Evolutionary conservation across 2,797 vertebrate genomes (phyloP).

Genomic region (Luscinia megarhynchos): DNA sequence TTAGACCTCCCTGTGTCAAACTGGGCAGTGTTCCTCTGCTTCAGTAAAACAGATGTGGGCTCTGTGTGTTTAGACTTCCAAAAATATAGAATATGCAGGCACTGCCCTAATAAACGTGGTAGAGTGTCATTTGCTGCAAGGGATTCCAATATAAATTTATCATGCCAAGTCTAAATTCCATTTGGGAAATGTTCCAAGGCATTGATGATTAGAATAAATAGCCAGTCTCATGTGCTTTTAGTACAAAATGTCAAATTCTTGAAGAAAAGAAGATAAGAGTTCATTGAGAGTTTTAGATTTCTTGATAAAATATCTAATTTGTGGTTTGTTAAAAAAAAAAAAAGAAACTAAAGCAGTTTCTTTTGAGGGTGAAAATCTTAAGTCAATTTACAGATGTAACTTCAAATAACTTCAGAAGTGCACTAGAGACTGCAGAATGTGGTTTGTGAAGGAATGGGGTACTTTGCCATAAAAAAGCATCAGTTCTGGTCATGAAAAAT

Average conservation of each 20-base stretch:
- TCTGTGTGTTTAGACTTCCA: not conserved
- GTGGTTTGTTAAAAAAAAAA: not conserved
- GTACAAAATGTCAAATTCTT: not conserved
- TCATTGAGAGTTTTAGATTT: not conserved
- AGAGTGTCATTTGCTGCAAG: not conserved
- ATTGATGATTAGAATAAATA: not conserved
- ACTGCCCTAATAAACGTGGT: not conserved
- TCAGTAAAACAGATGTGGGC: not conserved
- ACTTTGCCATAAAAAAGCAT: not conserved
- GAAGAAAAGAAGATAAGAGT: not conserved
- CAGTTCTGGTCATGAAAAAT: not conserved
- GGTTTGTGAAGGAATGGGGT: not conserved
- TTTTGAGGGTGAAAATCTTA: not conserved
- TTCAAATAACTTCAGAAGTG: not conserved
- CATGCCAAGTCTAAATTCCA: not conserved
- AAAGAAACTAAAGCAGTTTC: fast-evolving
- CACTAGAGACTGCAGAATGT: not conserved
- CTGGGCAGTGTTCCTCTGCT: not conserved
- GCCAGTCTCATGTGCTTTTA: not conserved
- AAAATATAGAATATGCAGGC: not conserved
- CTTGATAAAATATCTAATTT: not conserved
- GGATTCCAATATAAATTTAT: not conserved
- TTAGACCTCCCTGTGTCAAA: not conserved
- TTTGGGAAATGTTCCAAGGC: not conserved
- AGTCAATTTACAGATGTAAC: not conserved